A percentile compares a stretch with the other conserved stretches of the same genome.
Conservation (phyloP, 1,140 invertebrate species). For the Gerris buenoi region DNA sequence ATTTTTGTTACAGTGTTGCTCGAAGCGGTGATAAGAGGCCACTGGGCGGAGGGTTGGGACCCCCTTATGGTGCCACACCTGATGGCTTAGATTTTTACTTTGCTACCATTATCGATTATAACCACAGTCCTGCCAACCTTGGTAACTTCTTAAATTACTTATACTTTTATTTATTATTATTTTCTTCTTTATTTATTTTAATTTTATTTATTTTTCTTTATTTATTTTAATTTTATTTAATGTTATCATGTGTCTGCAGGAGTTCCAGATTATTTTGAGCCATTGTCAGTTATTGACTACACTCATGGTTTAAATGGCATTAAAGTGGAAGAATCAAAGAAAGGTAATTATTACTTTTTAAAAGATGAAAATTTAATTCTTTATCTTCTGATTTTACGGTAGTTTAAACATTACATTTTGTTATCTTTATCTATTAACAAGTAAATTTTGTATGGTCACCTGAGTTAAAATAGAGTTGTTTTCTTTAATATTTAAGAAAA, state of each 20-base stretch:
- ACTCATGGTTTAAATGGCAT: constrained; percentile 12
- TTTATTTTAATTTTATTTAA: not conserved
- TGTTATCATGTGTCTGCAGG: constrained; percentile 5
- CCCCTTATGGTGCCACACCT: not conserved
- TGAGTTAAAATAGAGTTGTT: no score
- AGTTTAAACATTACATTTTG: no score
- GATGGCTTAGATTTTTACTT: not conserved
- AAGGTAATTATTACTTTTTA: not conserved
- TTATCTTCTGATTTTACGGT: no score
- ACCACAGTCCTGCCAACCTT: constrained; percentile 13
- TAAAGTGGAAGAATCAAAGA: not conserved
- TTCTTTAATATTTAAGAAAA: no score
- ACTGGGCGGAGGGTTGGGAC: not conserved
- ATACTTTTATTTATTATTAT: no score
- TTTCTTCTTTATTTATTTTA: not conserved
- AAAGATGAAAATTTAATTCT: no score
- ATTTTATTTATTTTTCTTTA: no score
- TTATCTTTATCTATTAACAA: no score
- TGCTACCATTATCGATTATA: constrained; percentile 13
- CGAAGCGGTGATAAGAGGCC: not conserved
- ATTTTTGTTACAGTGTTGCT: no score
- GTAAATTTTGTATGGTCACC: no score
- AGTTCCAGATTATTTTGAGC: constrained; percentile 13
- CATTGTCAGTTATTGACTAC: constrained; percentile 15
- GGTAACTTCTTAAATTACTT: constrained; percentile 5